Evolutionary conservation across 2,888 invertebrate genomes (phyloP).

Genomic region (Seira sanloemensis): DNA sequence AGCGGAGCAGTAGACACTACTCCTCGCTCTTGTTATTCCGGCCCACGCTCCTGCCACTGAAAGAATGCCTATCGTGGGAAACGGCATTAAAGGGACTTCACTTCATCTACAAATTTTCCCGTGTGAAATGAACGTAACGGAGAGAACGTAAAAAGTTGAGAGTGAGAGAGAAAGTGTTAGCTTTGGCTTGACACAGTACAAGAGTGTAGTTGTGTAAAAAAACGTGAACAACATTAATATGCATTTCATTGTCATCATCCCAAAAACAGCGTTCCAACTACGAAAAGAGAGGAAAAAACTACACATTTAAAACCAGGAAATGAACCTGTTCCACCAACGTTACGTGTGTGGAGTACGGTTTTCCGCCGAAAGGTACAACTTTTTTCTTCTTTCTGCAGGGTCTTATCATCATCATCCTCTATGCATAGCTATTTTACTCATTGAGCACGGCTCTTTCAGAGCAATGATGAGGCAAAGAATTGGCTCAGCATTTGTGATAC

Average conservation of each 20-base stretch:
- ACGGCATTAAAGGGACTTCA: background rate
- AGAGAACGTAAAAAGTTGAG: background rate
- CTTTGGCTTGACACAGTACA: background rate
- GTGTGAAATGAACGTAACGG: background rate
- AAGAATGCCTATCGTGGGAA: background rate
- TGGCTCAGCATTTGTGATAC: too few species aligned
- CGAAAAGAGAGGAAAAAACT: background rate
- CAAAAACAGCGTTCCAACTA: background rate
- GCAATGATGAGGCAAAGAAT: too few species aligned
- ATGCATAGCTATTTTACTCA: too few species aligned
- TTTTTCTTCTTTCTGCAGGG: too few species aligned
- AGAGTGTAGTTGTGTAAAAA: background rate
- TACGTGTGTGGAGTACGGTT: too few species aligned
- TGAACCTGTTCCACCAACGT: too few species aligned
- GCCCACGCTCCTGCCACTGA: background rate
- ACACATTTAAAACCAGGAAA: background rate
- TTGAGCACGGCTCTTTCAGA: too few species aligned
- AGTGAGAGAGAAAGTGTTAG: background rate
- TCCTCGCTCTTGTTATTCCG: background rate
- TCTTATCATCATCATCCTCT: too few species aligned
- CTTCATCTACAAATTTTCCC: background rate
- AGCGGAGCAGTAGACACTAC: background rate
- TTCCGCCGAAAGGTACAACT: too few species aligned
- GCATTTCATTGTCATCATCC: constrained; percentile 52
- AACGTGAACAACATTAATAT: constrained; percentile 43